phyloP scores from a whole-genome alignment of 2,113 vertebrate genomes.

The Vombatus ursinus region DNA sequence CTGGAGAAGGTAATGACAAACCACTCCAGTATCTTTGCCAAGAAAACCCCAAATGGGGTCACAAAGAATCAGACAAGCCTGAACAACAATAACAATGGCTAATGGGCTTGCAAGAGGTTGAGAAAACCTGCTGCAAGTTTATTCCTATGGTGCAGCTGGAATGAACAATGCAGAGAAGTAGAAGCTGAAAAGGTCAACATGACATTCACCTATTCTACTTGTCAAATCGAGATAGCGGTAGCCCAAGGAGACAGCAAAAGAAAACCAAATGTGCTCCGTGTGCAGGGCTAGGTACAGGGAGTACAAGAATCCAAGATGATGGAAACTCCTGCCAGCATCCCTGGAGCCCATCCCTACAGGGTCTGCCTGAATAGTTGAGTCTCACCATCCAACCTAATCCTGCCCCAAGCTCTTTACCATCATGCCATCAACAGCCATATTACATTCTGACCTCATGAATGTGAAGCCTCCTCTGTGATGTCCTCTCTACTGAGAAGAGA shows the following conservation, averaged over 20 bases:
- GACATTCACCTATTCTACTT: constrained; percentile 78
- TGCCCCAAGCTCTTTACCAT: not conserved
- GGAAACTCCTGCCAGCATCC: not conserved
- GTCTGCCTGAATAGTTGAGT: not conserved
- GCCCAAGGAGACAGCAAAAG: constrained; percentile 66
- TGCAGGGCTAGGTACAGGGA: not conserved
- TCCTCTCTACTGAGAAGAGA: not conserved
- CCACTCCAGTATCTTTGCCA: not conserved
- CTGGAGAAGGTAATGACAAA: not conserved
- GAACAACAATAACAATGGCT: not conserved
- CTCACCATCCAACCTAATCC: not conserved
- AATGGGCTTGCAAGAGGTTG: constrained; percentile 59
- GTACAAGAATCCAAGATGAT: fast-evolving
- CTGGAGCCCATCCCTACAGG: not conserved
- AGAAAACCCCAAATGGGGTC: not conserved
- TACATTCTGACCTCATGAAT: not conserved
- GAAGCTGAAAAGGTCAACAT: constrained; percentile 80
- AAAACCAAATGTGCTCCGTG: constrained; percentile 64
- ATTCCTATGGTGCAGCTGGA: constrained; percentile 69
- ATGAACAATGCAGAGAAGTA: constrained; percentile 75
- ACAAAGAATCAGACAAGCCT: not conserved
- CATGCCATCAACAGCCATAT: not conserved
- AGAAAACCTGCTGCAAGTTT: constrained; percentile 70
- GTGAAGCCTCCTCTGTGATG: not conserved
- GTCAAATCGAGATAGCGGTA: constrained; percentile 71